Evolutionary conservation across 2,797 vertebrate species (phyloP), one percentile per base, ranked within the genome.

Genomic region (Myotis pilosus): DNA sequence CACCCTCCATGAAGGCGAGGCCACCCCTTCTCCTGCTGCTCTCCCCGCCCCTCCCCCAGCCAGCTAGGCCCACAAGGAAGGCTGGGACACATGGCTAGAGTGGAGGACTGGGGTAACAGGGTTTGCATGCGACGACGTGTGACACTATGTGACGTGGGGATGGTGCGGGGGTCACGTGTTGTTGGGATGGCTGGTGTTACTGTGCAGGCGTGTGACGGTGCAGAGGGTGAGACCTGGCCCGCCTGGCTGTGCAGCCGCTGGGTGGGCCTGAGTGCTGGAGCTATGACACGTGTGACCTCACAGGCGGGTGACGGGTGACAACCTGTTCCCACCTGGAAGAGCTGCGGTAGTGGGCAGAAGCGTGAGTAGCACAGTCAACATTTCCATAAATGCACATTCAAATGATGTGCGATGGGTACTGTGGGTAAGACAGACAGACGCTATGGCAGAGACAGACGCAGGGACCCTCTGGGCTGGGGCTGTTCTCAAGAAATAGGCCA

Each of bases 1-100:
- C 95, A 94, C 97, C 97, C 96, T 97, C 90, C n/a, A 16, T 55
- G 96, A 94, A 96, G 93, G 87, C 81, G 23, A 95, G 95, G 93
- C 95, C 92, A 92, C 87, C 90, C 85, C 82, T 90, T 87, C 91
- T 87, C 94, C 88, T 74, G 93, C 76, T 94, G 96, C 90, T 91
- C 60, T 80, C 30, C 5, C 0, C 3, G 12, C 84, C 76, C 88
- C 64, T 82, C 72, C 84, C 82, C 71, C 22, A 19, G 51, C 71
- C 62, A 41, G 30, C 25, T 17, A 82, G 49, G 72, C 62, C 83
- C 64, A 53, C 41, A 28, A 6, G 89, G 66, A 80, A 79, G 89
- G 68, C 62, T 81, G 49, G 95, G 68, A 66, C 66, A 75, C 28
- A 57, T 8, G 30, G 28, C 49, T 30, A 28, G 66, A 22, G 23